Percentiles rank a stretch among this genome's conserved stretches.
These are phyloP conservation scores for Theristicus caerulescens DNA, from an alignment of 2,113 vertebrate genomes.

Conservation along the genomic window DNA sequence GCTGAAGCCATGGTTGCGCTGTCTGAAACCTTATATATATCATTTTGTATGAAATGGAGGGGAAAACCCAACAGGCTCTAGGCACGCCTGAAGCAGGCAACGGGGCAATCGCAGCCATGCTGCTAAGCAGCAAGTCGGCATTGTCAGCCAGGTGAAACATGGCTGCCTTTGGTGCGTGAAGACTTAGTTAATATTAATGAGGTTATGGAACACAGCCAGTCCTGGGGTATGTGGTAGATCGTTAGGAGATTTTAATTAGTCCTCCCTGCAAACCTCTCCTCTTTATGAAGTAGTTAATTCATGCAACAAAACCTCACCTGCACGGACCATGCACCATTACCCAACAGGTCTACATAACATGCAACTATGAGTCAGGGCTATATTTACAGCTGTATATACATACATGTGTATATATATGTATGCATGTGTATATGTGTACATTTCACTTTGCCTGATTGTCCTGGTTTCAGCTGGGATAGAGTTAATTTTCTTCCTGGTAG, in stretches of 20 bases:
- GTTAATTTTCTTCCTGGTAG: too few species aligned
- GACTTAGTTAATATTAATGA: neutral
- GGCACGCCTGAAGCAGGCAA: accelerated
- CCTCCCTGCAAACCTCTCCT: neutral
- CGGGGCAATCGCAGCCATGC: neutral
- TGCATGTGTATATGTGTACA: too few species aligned
- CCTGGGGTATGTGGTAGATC: neutral
- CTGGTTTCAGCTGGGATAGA: too few species aligned
- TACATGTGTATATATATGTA: too few species aligned
- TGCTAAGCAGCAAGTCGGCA: neutral
- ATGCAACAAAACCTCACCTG: neutral
- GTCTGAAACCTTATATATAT: too few species aligned
- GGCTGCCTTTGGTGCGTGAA: neutral
- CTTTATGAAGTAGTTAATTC: neutral
- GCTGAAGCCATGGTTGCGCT: accelerated
- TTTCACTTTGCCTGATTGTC: neutral
- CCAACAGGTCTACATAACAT: neutral
- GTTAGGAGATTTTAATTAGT: neutral
- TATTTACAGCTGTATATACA: neutral
- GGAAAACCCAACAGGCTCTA: neutral
- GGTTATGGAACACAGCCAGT: neutral
- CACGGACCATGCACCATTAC: neutral
- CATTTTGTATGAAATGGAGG: neutral
- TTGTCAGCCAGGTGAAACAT: neutral
- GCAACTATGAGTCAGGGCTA: neutral